Evolutionary conservation across 2,113 vertebrate species (phyloP).

Genomic region (Triplophysa rosa): DNA sequence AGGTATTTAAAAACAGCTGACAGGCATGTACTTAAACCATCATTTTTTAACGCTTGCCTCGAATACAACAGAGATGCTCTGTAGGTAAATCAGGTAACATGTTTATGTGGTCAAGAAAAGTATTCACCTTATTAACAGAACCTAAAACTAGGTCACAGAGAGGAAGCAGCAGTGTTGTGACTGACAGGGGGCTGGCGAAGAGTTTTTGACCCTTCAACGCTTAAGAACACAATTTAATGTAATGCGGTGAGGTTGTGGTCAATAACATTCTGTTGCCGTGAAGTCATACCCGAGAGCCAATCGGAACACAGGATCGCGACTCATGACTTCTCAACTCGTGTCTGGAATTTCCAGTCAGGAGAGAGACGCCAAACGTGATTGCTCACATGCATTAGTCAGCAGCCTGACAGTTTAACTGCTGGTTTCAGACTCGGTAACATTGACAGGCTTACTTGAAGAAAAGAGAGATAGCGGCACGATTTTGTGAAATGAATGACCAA

Average conservation of each 20-base stretch:
- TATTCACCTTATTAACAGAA: conserved; percentile 20
- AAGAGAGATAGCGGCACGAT: background rate
- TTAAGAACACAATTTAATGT: conserved; percentile 6
- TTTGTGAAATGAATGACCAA: conserved; percentile 41
- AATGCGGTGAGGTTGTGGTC: background rate
- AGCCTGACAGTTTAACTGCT: background rate
- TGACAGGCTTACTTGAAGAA: conserved; percentile 4
- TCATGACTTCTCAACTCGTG: conserved; percentile 41
- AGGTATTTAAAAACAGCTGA: background rate
- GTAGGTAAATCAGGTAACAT: conserved; percentile 33
- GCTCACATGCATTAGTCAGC: conserved; percentile 16
- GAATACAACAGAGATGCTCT: conserved; percentile 22
- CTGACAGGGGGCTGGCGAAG: conserved; percentile 4
- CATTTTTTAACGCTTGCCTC: background rate
- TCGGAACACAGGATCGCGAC: conserved; percentile 36
- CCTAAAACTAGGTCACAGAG: conserved; percentile 44
- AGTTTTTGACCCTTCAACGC: background rate
- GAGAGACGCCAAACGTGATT: background rate
- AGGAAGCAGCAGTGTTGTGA: conserved; percentile 37
- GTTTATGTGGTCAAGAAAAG: conserved; percentile 21
- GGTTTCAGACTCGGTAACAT: background rate
- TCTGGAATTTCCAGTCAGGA: conserved; percentile 62
- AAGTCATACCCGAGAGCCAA: conserved; percentile 29
- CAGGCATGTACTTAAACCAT: background rate
- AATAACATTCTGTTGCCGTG: conserved; percentile 21